Evolutionary conservation across 2,113 vertebrate species (phyloP), one percentile per base, ranked within the genome.

Genomic region (Nesoenas mayeri): DNA sequence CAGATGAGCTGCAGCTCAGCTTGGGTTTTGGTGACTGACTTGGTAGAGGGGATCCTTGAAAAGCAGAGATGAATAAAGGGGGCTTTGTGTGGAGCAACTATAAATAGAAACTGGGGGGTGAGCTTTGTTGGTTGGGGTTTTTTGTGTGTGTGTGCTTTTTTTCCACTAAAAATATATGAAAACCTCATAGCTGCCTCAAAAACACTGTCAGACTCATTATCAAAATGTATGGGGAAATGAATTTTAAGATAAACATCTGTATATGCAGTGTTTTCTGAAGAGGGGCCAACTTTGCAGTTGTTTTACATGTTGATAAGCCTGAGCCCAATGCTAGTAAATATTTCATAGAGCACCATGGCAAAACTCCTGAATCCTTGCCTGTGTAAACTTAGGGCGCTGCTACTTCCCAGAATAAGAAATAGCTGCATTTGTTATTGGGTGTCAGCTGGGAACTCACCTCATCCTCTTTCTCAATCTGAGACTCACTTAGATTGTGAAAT

Each of bases 401-500:
- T 65, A 9, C 50, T 95, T 93, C 89, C 60, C 91, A 81, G 87
- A 77, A 77, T 22, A 87, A 36, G 20, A 29, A 83, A 28, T 54
- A 62, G 67, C 2, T 10, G 24, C 10, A 44, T 34, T 9, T 87
- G 0, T 18, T 58, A 14, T 1, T 66, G 25, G 54, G 51, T 38
- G 36, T 47, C 8, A 79, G 64, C 40, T 88, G 77, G 91, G 38
- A 95, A 95, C 84, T 92, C 42, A 56, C 77, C 61, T 91, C 1
- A 3, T 47, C 17, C 20, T 4, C 26, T 91, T 91, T 75, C 28
- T 65, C 40, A 54, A 16, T 53, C 26, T 47, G 42, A 26, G 42
- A 42, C 3, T 65, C 70, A 11, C 4, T 64, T n/a, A 51, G 65
- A 78, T 95, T 93, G 89, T 72, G 38, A 84, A 95, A 97, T 79